These are phyloP conservation scores for Lophotriccus pileatus DNA, from an alignment of 2,797 vertebrate species.

Conservation along the genomic window DNA sequence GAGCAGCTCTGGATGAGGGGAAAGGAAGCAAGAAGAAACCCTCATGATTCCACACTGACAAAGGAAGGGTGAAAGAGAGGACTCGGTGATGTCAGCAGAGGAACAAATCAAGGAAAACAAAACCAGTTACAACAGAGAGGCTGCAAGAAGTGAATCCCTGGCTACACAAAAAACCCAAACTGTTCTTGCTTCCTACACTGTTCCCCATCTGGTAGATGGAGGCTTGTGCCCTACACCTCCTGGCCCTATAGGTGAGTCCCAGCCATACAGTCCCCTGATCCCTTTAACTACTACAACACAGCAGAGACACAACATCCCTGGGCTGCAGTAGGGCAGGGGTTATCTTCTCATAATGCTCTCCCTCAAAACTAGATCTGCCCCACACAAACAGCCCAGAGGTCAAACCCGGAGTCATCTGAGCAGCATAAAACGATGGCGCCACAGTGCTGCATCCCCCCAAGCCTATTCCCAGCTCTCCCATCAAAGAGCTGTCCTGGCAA, in stretches of 20 bases:
- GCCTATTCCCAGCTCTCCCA: neutral
- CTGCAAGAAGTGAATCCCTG: neutral
- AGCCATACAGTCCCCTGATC: neutral
- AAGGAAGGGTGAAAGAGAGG: neutral
- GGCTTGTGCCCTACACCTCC: neutral
- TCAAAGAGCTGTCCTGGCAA: neutral
- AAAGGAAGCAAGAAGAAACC: neutral
- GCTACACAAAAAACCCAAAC: neutral
- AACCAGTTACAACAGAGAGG: neutral
- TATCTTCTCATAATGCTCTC: neutral
- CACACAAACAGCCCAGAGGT: neutral
- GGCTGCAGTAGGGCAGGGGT: neutral
- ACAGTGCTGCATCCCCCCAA: neutral
- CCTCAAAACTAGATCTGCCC: neutral
- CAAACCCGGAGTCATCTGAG: neutral
- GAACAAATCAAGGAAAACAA: neutral
- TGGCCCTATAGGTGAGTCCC: neutral
- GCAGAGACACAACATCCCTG: neutral
- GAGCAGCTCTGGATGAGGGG: neutral
- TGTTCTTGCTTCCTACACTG: neutral
- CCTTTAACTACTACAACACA: neutral
- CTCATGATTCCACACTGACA: neutral
- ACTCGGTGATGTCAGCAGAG: neutral
- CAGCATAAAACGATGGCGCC: neutral
- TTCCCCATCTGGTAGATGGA: neutral